Evolutionary conservation across 2,888 invertebrate species (phyloP).

Genomic region (Seladonia tumulorum): DNA sequence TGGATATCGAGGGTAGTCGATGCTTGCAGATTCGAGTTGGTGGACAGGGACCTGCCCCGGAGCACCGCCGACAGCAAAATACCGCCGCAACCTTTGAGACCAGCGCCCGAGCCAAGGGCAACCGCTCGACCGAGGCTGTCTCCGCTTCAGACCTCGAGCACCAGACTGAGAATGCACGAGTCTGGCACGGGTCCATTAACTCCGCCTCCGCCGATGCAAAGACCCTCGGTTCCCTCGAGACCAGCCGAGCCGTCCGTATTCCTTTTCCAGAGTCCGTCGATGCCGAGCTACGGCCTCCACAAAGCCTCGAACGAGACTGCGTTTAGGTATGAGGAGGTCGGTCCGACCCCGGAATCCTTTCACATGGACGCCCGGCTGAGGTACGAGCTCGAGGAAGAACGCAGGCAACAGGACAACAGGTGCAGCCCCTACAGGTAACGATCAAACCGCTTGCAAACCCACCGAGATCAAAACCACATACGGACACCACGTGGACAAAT

Average conservation of each 20-base stretch:
- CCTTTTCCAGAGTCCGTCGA: slow-evolving; percentile 70
- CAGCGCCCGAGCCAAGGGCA: slow-evolving; percentile 85
- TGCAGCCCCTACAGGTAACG: slow-evolving; percentile 36
- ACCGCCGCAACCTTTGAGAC: slow-evolving; percentile 88
- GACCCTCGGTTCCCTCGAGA: slow-evolving; percentile 54
- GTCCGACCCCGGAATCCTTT: slow-evolving; percentile 67
- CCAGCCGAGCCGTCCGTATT: slow-evolving; percentile 68
- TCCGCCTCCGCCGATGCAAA: slow-evolving; percentile 76
- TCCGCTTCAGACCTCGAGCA: slow-evolving; percentile 77
- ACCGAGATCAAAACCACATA: too few relatives aligned
- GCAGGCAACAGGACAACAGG: slow-evolving; percentile 25
- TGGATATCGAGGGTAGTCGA: background rate
- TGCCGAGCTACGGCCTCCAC: slow-evolving; percentile 58
- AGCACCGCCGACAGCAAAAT: slow-evolving; percentile 80
- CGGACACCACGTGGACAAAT: too few relatives aligned
- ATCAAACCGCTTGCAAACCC: background rate
- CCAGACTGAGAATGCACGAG: slow-evolving; percentile 78
- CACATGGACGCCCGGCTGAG: slow-evolving; percentile 62
- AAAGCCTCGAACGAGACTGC: slow-evolving; percentile 57
- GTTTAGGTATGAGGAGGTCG: slow-evolving; percentile 66
- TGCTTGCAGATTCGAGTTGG: slow-evolving; percentile 80
- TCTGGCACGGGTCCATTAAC: slow-evolving; percentile 79
- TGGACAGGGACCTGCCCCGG: slow-evolving; percentile 81
- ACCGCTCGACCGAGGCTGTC: slow-evolving; percentile 80
- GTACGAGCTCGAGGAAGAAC: slow-evolving; percentile 42